Percentiles rank a stretch among this genome's conserved stretches.
Conservation (phyloP, 2,113 vertebrate genomes). For the Picathartes gymnocephalus region DNA sequence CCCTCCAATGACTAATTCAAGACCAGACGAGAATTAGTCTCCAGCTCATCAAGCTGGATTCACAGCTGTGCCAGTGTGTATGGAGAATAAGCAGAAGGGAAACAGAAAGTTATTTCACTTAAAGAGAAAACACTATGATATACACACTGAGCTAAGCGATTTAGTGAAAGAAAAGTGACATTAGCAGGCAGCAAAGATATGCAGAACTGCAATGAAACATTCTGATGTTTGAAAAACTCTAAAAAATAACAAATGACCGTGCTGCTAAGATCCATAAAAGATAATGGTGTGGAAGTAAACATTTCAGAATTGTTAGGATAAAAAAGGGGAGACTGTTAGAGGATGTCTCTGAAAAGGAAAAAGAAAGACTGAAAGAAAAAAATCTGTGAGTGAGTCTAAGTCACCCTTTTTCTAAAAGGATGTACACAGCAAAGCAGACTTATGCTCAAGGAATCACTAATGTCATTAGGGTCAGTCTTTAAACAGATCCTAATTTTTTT, state of each 20-base stretch:
- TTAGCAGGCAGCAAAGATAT: slow-evolving; percentile 23
- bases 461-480: neutral
- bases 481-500: neutral
- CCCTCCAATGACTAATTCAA: neutral
- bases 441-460: neutral
- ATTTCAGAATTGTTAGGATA: slow-evolving; percentile 7
- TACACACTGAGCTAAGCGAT: neutral
- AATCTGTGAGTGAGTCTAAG: neutral
- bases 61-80: neutral
- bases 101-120: neutral
- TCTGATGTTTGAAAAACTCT: slow-evolving; percentile 37
- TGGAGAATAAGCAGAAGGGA: neutral
- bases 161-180: neutral
- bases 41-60: neutral
- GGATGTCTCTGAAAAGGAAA: neutral
- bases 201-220: slow-evolving; percentile 17
- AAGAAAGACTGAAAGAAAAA: neutral
- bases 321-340: neutral
- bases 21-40: neutral
- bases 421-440: neutral
- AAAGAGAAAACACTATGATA: neutral
- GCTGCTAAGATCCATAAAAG: slow-evolving; percentile 11
- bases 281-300: slow-evolving; percentile 47
- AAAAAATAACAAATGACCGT: slow-evolving; percentile 44
- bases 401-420: neutral